phyloP scores from a whole-genome alignment of 2,888 invertebrate species.

The Sminthurides aquaticus region DNA sequence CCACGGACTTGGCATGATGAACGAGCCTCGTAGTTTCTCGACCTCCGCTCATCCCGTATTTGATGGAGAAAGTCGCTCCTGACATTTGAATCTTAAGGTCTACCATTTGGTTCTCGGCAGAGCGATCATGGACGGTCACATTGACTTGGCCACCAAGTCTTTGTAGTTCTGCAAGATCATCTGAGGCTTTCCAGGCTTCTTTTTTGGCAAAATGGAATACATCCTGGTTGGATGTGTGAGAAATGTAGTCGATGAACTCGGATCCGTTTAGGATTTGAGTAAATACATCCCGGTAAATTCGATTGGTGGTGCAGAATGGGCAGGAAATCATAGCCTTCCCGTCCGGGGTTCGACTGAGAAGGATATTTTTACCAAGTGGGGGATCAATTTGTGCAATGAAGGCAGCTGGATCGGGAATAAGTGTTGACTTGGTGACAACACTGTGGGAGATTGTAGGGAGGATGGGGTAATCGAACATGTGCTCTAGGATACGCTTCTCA shows the following conservation, averaged over 20 bases:
- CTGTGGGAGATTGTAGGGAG: conserved; percentile 62
- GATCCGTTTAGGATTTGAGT: conserved; percentile 87
- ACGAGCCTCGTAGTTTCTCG: conserved; percentile 80
- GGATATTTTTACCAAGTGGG: conserved; percentile 71
- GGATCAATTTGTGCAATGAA: conserved; percentile 66
- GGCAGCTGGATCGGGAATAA: conserved; percentile 55
- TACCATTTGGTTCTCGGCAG: conserved; percentile 43
- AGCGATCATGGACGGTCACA: conserved; percentile 74
- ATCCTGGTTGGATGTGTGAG: conserved; percentile 81
- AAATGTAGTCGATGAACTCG: conserved; percentile 74
- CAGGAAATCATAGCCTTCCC: conserved; percentile 69
- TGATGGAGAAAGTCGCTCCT: conserved; percentile 81
- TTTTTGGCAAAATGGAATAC: conserved; percentile 90
- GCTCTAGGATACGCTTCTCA: conserved; percentile 68
- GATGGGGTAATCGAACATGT: conserved; percentile 56
- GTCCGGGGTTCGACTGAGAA: conserved; percentile 70
- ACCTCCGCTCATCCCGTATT: conserved; percentile 88
- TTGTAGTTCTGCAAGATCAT: conserved; percentile 80
- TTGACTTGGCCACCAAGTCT: conserved; percentile 83
- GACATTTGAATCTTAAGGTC: conserved; percentile 80
- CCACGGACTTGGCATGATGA: conserved; percentile 80
- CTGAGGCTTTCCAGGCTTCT: conserved; percentile 78
- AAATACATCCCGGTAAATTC: conserved; percentile 84
- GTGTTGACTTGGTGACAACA: conserved; percentile 58
- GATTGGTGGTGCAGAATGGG: conserved; percentile 66